These are phyloP conservation scores for Eulacestoma nigropectus DNA, from an alignment of 2,113 vertebrate genomes.

Conservation along the genomic window DNA sequence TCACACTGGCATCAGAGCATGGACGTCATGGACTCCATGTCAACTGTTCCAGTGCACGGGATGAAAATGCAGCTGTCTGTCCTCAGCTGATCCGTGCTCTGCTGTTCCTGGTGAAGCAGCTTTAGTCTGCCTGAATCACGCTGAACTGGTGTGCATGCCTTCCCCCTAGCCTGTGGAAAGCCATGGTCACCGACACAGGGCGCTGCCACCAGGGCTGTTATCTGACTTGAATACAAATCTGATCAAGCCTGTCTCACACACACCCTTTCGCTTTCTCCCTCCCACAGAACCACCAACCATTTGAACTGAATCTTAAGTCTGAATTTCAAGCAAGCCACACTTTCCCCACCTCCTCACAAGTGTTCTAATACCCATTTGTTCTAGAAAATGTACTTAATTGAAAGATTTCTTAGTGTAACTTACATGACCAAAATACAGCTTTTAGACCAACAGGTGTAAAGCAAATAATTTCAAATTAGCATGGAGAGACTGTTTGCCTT, in stretches of 20 bases:
- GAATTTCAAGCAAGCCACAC: background rate
- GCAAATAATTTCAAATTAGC: background rate
- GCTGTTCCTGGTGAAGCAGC: background rate
- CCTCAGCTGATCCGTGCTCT: background rate
- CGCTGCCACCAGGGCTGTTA: background rate
- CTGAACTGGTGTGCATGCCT: accelerated
- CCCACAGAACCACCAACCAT: background rate
- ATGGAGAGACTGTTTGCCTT: background rate
- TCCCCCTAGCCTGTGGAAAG: accelerated
- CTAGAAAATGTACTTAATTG: background rate
- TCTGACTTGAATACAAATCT: background rate
- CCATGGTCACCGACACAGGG: background rate
- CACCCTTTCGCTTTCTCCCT: background rate
- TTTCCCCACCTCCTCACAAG: background rate
- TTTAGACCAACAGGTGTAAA: background rate
- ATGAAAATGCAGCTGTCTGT: background rate
- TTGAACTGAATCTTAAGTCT: background rate
- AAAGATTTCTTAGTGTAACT: background rate
- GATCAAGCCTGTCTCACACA: background rate
- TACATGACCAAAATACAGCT: background rate
- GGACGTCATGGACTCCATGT: background rate
- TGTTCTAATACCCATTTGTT: background rate
- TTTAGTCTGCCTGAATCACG: accelerated
- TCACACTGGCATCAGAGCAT: background rate
- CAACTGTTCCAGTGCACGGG: background rate